Evolutionary conservation across 2,113 vertebrate genomes (phyloP).

Genomic region (Myiozetetes cayanensis): DNA sequence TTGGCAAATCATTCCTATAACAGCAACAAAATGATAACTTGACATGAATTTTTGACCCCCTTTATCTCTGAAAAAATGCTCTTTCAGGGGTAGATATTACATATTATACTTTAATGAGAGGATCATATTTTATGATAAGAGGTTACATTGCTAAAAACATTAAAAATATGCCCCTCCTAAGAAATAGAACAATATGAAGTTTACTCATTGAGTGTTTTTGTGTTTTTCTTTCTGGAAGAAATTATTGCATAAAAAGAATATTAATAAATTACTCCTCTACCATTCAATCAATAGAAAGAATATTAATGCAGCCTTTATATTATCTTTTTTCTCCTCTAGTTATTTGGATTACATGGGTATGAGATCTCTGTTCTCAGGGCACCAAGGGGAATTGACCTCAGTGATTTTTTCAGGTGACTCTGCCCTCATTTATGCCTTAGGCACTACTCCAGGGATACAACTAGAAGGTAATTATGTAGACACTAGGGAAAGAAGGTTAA

Average conservation of each 20-base stretch:
- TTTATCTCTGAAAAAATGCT: not conserved
- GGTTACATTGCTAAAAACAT: not conserved
- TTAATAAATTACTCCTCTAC: not conserved
- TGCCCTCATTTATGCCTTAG: conserved; percentile 18
- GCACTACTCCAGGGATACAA: conserved; percentile 11
- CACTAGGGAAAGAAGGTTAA: conserved; percentile 31
- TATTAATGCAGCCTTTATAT: not conserved
- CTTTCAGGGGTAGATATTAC: not conserved
- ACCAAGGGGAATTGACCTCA: not conserved
- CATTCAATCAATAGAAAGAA: not conserved
- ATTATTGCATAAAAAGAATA: not conserved
- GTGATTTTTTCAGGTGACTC: conserved; percentile 19
- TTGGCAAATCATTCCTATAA: not conserved
- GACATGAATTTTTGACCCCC: not conserved
- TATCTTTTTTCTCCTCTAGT: not conserved
- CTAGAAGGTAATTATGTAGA: conserved; percentile 38
- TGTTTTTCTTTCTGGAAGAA: not conserved
- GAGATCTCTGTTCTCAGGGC: not conserved
- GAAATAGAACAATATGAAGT: not conserved
- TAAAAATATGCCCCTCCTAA: not conserved
- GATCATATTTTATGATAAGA: not conserved
- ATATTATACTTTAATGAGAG: not conserved
- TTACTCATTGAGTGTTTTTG: not conserved
- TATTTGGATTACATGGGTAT: not conserved
- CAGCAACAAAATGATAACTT: not conserved